Evolutionary conservation across 2,797 vertebrate species (phyloP), one percentile per base, ranked within the genome.

Genomic region (Kryptopterus vitreolus): DNA sequence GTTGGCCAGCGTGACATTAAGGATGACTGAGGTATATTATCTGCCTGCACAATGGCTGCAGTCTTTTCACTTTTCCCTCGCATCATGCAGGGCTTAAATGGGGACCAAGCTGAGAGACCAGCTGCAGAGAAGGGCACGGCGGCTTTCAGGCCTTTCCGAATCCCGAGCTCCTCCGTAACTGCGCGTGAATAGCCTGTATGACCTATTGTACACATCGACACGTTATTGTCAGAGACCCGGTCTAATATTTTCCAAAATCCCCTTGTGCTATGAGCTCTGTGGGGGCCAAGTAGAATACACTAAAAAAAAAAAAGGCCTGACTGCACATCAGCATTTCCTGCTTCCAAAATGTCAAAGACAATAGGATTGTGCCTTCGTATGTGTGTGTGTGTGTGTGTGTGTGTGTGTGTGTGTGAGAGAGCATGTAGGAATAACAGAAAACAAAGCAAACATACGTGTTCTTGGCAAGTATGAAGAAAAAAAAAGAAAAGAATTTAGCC

Each of bases 21-120:
- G 89, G 86, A 91, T 93, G 91, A 92, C 89, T 92, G 92, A 92
- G 89, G 87, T 87, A 88, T 87, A 90, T 92, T 92, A 92, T 92
- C 87, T 87, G 84, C 75, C 81, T 84, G 86, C 89, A 92, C 90
- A 92, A 92, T 91, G 87, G 88, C 87, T 79, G 84, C 90, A 89
- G 90, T 91, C 91, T 87, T 89, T 90, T 90, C 89, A 87, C 84
- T 84, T 87, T 81, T 81, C 86, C 85, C 83, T 80, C 82, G 86
- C 86, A 86, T 84, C 86, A 81, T 71, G 53, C 79, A 84, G 81
- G 75, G 58, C 78, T 86, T 87, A 84, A 87, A 89, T 80, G 82
- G 85, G 61, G 55, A 85, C 85, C 87, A 77, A 74, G 61, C 50
- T 52, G 50, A 80, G 71, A 66, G 71, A 75, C 71, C 58, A 78